Base-by-base conservation (phyloP, 2,888 invertebrate species). In the Pseudanteris insignis region DNA sequence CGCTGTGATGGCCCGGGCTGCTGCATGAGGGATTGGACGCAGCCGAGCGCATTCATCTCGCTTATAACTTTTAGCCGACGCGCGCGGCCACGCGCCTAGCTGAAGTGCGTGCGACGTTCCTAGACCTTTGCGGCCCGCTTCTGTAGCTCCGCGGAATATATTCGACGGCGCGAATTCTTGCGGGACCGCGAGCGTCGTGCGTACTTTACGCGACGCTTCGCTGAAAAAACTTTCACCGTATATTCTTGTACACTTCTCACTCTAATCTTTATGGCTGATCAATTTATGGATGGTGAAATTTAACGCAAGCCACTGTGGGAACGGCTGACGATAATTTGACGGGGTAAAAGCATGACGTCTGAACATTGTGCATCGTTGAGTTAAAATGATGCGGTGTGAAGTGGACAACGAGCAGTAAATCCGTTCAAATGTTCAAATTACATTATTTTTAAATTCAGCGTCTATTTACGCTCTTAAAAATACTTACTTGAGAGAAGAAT, bases 1-100 rank as follows among this genome's bases (percentile, higher is more conserved):
- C 32, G 9, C 44, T 47, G 41, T 32, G 55, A 24, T 47, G 63
- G 50, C 38, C 30, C 25, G 15, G 46, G 47, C 32, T 30, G 36
- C 32, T 47, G 59, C 59, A 68, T 70, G 69, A 71, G 62, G 64
- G 63, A 71, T 71, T 58, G 63, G 60, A 41, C 57, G 47, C 37
- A 66, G 58, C 66, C 55, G 54, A 55, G 68, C 66, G 70, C 72
- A 71, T 76, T 71, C 69, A 73, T 76, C 75, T 73, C 71, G 66
- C 69, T 76, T 76, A 75, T 70, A 73, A 73, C 67, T 71, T 69
- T 64, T 69, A 63, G 63, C 58, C 54, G 63, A 64, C 64, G 48
- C 44, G 51, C 53, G 57, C 65, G 67, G 32, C 44, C 58, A 60
- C 57, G 54, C 58, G 63, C 63, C 38, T 63, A 28, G 37, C 59